These are phyloP conservation scores for Oryzias celebensis DNA, from an alignment of 2,113 vertebrate genomes.

Conservation along the genomic window DNA sequence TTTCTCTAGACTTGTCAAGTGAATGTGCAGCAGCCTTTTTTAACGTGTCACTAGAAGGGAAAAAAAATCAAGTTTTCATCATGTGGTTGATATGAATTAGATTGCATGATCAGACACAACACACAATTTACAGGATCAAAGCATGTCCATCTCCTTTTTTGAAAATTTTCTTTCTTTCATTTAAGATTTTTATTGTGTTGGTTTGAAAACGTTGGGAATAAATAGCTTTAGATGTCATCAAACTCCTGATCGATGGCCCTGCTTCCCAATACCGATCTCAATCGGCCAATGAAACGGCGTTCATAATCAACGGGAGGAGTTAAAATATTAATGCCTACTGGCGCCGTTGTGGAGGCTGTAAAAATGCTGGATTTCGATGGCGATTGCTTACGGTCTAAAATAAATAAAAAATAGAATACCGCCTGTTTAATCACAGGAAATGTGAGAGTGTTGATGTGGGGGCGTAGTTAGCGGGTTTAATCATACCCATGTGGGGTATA, in stretches of 20 bases:
- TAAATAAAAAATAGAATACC: constrained; percentile 64
- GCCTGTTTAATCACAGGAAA: constrained; percentile 66
- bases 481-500: constrained; percentile 60
- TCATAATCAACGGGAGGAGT: constrained; percentile 60
- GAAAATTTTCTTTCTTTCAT: constrained; percentile 19
- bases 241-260: constrained; percentile 54
- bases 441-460: constrained; percentile 22
- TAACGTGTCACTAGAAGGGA: not conserved
- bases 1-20: not conserved
- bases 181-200: constrained; percentile 22
- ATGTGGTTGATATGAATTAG: not conserved
- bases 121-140: too few species aligned
- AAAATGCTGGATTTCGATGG: constrained; percentile 66
- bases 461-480: constrained; percentile 53
- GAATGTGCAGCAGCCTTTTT: not conserved
- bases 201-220: constrained; percentile 37
- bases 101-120: not conserved
- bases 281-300: constrained; percentile 64
- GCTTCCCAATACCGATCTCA: constrained; percentile 64
- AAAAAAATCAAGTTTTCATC: not conserved
- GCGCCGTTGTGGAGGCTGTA: constrained; percentile 48
- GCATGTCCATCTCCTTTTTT: not conserved
- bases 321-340: constrained; percentile 38
- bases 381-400: constrained; percentile 64
- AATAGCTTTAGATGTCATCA: constrained; percentile 40